Conservation (phyloP, 64 coral and sea anemone species). For the Porites lutea region DNA sequence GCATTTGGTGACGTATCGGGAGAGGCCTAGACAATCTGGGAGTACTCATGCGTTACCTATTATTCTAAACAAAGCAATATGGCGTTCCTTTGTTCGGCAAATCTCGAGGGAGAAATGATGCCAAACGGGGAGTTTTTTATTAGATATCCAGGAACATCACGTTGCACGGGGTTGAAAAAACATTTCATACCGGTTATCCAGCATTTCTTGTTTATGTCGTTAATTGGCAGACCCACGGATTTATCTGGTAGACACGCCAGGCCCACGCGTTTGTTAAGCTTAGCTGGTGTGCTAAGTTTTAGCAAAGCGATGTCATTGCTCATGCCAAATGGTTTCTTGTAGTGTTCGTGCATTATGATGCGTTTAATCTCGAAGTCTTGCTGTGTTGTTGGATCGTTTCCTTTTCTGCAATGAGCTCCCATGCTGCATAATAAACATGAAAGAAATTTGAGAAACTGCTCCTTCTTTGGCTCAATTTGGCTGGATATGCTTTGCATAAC, state of each 20-base stretch:
- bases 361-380: slow-evolving; percentile 69
- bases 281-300: slow-evolving; percentile 55
- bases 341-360: slow-evolving; percentile 58
- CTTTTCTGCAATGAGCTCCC: slow-evolving; percentile 58
- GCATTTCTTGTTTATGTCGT: slow-evolving; percentile 64
- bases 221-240: slow-evolving; percentile 23
- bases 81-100: too few species aligned
- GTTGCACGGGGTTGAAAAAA: too few species aligned
- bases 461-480: too few species aligned
- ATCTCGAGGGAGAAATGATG: too few species aligned
- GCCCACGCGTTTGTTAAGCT: slow-evolving; percentile 65
- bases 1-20: too few species aligned
- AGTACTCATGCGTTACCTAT: too few species aligned
- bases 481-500: too few species aligned
- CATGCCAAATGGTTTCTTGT: slow-evolving; percentile 73
- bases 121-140: too few species aligned
- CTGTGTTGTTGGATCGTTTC: not conserved
- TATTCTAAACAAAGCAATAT: too few species aligned
- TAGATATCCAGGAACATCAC: too few species aligned
- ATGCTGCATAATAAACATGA: slow-evolving; percentile 12
- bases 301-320: slow-evolving; percentile 66
- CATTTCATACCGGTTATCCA: slow-evolving; percentile 67
- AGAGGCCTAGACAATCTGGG: too few species aligned
- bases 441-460: too few species aligned
- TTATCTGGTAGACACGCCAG: slow-evolving; percentile 75